Evolutionary conservation across 2,113 vertebrate genomes (phyloP).

Genomic region (Salvelinus fontinalis): DNA sequence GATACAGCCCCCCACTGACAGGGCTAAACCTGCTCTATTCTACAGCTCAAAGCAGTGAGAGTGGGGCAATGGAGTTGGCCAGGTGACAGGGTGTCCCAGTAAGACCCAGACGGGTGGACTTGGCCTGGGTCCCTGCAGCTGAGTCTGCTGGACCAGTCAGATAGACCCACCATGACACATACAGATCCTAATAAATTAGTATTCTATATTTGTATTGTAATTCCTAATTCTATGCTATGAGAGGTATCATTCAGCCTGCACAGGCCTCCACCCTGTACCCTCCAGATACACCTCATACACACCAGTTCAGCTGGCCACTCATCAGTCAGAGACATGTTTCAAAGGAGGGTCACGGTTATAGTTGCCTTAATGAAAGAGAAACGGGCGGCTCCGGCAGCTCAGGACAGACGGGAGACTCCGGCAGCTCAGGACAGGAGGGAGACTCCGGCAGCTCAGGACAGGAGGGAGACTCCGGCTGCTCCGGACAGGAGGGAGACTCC

Average conservation of each 20-base stretch:
- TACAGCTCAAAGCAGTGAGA: neutral
- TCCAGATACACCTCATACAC: neutral
- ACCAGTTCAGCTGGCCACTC: slow-evolving; percentile 11
- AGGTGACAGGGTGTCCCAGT: neutral
- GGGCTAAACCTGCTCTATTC: too few relatives aligned
- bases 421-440: too few relatives aligned
- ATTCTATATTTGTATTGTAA: too few relatives aligned
- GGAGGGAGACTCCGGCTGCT: too few relatives aligned
- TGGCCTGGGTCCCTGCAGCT: slow-evolving; percentile 9
- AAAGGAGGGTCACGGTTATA: slow-evolving; percentile 3
- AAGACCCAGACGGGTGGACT: slow-evolving; percentile 15
- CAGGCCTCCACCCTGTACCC: neutral
- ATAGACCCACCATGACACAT: neutral
- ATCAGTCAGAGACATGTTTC: neutral
- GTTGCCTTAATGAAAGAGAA: slow-evolving; percentile 8
- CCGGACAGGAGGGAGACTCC: too few relatives aligned
- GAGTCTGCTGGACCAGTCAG: slow-evolving; percentile 2
- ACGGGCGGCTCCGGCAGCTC: too few relatives aligned
- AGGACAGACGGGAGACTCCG: too few relatives aligned
- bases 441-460: too few relatives aligned
- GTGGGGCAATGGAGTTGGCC: neutral
- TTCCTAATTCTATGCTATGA: neutral
- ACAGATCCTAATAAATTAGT: neutral
- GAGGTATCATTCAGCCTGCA: neutral
- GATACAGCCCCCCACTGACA: neutral